phyloP scores from a whole-genome alignment of 2,888 invertebrate species.

The Chalcosyrphus nemorum region DNA sequence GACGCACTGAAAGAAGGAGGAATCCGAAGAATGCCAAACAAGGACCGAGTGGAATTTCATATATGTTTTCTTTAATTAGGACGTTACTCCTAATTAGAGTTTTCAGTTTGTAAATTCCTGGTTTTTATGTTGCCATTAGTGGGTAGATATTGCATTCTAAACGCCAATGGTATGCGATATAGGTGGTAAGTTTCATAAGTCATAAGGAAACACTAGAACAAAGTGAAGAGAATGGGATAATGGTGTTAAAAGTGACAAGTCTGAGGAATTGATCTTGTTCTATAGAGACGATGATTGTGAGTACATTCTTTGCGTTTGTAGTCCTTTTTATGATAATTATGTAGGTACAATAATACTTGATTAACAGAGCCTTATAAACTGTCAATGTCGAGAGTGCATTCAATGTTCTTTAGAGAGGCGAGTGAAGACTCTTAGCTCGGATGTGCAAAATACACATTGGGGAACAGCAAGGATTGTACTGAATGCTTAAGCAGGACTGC shows the following conservation, averaged over 20 bases:
- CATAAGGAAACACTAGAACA: background rate
- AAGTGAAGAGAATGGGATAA: background rate
- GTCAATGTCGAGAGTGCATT: no score
- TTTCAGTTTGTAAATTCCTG: conserved; percentile 41
- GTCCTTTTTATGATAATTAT: no score
- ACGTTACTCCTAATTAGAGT: conserved; percentile 67
- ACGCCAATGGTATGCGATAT: conserved; percentile 1
- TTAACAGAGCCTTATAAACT: no score
- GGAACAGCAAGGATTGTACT: no score
- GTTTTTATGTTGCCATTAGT: conserved; percentile 31
- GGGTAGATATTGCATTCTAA: conserved; percentile 36
- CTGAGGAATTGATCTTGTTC: background rate
- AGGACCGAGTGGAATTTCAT: conserved; percentile 64
- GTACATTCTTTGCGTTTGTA: no score
- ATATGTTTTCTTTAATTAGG: conserved; percentile 66
- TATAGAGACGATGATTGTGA: no score
- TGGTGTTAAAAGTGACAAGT: background rate
- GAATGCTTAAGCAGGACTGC: no score
- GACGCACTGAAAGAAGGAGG: conserved; percentile 6
- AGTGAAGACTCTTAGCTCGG: no score
- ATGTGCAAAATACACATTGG: no score
- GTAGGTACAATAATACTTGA: no score
- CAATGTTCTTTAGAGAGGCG: no score
- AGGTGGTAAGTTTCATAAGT: background rate
- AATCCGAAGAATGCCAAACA: conserved; percentile 53